Percentiles rank a stretch among this genome's conserved stretches.
Conservation (phyloP, 2,797 vertebrate species). For the Notamacropus eugenii region DNA sequence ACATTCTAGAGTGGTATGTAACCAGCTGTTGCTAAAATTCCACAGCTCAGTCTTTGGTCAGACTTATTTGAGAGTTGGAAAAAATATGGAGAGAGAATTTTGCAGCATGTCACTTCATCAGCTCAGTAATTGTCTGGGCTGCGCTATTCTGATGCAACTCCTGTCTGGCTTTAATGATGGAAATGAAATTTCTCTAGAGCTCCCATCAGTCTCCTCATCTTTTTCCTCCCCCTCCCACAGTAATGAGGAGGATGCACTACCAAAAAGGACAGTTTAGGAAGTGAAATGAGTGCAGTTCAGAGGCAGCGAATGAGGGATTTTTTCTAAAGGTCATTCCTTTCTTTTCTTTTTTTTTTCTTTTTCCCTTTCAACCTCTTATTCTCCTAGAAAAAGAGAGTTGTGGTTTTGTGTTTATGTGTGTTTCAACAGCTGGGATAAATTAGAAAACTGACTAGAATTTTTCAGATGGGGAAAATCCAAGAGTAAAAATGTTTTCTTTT, state of each 20-base stretch:
- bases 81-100: slow-evolving; percentile 5
- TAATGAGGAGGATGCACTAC: slow-evolving; percentile 23
- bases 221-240: background rate
- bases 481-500: slow-evolving; percentile 62
- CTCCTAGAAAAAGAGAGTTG: background rate
- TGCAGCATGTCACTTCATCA: slow-evolving; percentile 60
- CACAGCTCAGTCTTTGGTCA: slow-evolving; percentile 45
- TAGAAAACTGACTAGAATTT: slow-evolving; percentile 41
- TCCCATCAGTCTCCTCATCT: slow-evolving; percentile 13
- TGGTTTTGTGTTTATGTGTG: background rate
- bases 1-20: slow-evolving; percentile 48
- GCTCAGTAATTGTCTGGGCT: slow-evolving; percentile 35
- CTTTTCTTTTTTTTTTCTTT: slow-evolving; percentile 67
- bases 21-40: slow-evolving; percentile 67
- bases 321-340: slow-evolving; percentile 10
- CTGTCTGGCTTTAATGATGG: slow-evolving; percentile 51
- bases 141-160: slow-evolving; percentile 39
- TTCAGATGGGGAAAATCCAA: slow-evolving; percentile 55
- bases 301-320: slow-evolving; percentile 39
- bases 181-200: slow-evolving; percentile 51
- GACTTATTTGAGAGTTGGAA: slow-evolving; percentile 55
- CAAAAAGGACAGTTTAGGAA: slow-evolving; percentile 6
- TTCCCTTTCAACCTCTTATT: slow-evolving; percentile 31
- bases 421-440: slow-evolving; percentile 37
- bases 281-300: background rate